Percentiles rank a stretch among this genome's conserved stretches.
Conservation (phyloP, 2,113 vertebrate species). For the Pseudolaguvia tuberculata region DNA sequence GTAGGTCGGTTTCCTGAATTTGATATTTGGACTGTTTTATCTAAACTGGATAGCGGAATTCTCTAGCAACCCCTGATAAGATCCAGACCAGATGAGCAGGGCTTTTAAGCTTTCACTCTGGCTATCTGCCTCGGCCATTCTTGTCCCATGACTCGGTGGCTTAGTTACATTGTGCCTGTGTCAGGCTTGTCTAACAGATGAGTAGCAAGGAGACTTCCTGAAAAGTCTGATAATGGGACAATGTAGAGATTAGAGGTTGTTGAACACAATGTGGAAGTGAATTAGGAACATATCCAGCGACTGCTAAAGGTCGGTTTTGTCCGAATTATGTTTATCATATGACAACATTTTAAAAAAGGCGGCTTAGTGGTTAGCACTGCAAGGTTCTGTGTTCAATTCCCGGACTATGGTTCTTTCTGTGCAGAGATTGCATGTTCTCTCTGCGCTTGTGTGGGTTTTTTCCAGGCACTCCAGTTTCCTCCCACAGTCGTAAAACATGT, state of each 20-base stretch:
- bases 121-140: constrained; percentile 45
- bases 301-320: constrained; percentile 36
- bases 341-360: not conserved
- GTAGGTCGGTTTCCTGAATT: constrained; percentile 67
- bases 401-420: too few species aligned
- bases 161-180: constrained; percentile 35
- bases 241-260: constrained; percentile 67
- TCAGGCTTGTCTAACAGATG: constrained; percentile 53
- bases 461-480: too few species aligned
- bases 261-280: constrained; percentile 70
- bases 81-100: constrained; percentile 54
- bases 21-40: constrained; percentile 60
- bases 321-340: not conserved
- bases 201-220: constrained; percentile 54
- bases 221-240: constrained; percentile 67
- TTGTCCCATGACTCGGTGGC: constrained; percentile 34
- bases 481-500: too few species aligned
- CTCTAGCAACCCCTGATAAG: constrained; percentile 56
- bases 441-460: too few species aligned
- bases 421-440: too few species aligned
- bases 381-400: not conserved
- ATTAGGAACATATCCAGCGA: constrained; percentile 44
- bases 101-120: constrained; percentile 49
- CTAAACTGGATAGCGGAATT: constrained; percentile 61
- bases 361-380: too few species aligned